Evolutionary conservation across 2,113 vertebrate genomes (phyloP), one percentile per base, ranked within the genome.

Genomic region (Ceyx melanurus): DNA sequence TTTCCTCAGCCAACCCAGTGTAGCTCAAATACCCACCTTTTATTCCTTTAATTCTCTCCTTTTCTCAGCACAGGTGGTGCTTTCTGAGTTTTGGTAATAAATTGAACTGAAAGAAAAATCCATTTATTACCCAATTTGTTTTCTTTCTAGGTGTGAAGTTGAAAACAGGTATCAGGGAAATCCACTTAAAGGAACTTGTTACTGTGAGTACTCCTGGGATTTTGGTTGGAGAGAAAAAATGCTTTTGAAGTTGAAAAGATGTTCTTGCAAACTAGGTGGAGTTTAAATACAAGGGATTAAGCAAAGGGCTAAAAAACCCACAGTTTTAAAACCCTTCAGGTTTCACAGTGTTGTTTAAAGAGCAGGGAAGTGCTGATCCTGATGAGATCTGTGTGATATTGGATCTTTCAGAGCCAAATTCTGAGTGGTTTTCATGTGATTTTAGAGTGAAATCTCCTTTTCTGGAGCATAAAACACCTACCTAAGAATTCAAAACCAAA

Each of bases 121-220:
- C 2, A 20, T 57, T 74, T 94, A 92, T 96, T 92, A 86, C 89
- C 92, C 87, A 43, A 40, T 25, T 2, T 10, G 1, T 88, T 1
- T 78, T 93, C 66, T 74, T 90, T 97, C 78, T 94, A 99, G 99
- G 96, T 99, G 99, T 96, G 99, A 99, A 97, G 98, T 99, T 0
- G 99, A 99, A 97, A 99, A 99, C 76, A 98, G 99, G 61, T 99
- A 99, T 97, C 99, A 99, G 93, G 99, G 99, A 97, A 99, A 99
- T 97, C 99, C 99, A 48, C 98, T 99, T 86, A 99, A 99, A 98
- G 99, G 99, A 97, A 99, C 99, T 0, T 99, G 99, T 96, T 99
- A 99, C 95, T 99, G 99, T 99, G 97, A 99, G 99, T 99, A 93
- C 87, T 54, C 57, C 40, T 89, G 15, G 58, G 48, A 26, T 88